Evolutionary conservation across 2,113 vertebrate species (phyloP), one percentile per base, ranked within the genome.

Genomic region (Onychostoma macrolepis): DNA sequence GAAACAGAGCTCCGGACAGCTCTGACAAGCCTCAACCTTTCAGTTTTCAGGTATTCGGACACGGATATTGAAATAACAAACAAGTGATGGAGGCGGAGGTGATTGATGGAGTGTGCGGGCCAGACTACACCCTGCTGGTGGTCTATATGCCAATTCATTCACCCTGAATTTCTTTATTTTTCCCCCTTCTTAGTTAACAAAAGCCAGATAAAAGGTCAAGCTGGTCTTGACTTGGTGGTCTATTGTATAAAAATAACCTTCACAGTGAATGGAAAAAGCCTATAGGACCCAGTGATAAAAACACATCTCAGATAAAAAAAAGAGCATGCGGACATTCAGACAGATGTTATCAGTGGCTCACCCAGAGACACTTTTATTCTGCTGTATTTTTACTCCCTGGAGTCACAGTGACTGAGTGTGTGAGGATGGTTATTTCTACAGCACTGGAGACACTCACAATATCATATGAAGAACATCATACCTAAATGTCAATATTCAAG

Each of bases 281-380:
- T 75, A 36, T 53, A 61, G 65, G 89, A 83, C 43, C 48, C 83
- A 77, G 28, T 61, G 81, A 87, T 85, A 88, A 84, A 87, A 91
- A 85, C 58, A 86, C 87, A 90, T 89, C 92, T 92, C 76, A 92
- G 94, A 94, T 94, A 92, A 94, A 88, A 86, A 63, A 33, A 6
- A 84, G 88, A 89, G 26, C 75, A 89, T 89, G 85, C 85, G 89
- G 88, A 92, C 91, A 91, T 85, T 90, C 90, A 86, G 83, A 86
- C 83, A 53, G 91, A 89, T 94, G 85, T 90, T 91, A 94, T 94
- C 91, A 90, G 71, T 84, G 72, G 84, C 45, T 86, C 89, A 90
- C 89, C 87, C 87, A 61, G 41, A 80, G 88, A 88, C 85, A 48
- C 56, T 72, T 84, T 74, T 77, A 84, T 81, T 86, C 67, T 1